Evolutionary conservation across 2,888 invertebrate species (phyloP), one percentile per base, ranked within the genome.

Genomic region (Thereva nobilitata): DNA sequence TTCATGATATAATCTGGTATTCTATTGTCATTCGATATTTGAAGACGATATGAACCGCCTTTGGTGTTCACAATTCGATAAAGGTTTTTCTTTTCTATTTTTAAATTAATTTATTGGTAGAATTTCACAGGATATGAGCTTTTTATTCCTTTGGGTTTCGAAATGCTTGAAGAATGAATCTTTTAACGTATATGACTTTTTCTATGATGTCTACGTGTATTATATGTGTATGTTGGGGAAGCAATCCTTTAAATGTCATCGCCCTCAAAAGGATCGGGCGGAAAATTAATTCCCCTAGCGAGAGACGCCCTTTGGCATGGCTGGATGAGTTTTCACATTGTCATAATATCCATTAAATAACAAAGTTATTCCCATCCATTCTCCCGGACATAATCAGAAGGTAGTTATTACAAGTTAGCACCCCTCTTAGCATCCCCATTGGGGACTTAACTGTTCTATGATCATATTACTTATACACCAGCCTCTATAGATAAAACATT

Each of bases 401-500:
- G 67, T 64, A 67, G 55, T 67, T 61, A 67, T 64, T 69, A 54
- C 69, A 44, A 64, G 64, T 68, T 59, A 68, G 66, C 64, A 65
- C 63, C 52, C 63, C 23, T 34, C 41, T 41, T 44, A 57, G 57
- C 23, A 10, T 37, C 35, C 52, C 44, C 57, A 7, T 10, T 42
- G 5, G n/a, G 8, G 44, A 35, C 44, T 57, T n/a, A 44, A 35
- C 35, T 35, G 45, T 44, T n/a, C 50, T 23, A 61, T 41, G 61
- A 61, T 50, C 41, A 38, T 40, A 61, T 61, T 61, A 61, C 61
- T 10, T 23, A 23, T 2, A 23, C 23, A 23, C 23, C 23, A 23
- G 23, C 23, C 23, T 23, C 23, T 23, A 23, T 23, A 23, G 23
- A 23, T 23, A 23, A 23, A 23, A 23, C 23, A 23, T 1, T 23